Evolutionary conservation across 2,113 vertebrate genomes (phyloP).

Genomic region (Ovis aries): DNA sequence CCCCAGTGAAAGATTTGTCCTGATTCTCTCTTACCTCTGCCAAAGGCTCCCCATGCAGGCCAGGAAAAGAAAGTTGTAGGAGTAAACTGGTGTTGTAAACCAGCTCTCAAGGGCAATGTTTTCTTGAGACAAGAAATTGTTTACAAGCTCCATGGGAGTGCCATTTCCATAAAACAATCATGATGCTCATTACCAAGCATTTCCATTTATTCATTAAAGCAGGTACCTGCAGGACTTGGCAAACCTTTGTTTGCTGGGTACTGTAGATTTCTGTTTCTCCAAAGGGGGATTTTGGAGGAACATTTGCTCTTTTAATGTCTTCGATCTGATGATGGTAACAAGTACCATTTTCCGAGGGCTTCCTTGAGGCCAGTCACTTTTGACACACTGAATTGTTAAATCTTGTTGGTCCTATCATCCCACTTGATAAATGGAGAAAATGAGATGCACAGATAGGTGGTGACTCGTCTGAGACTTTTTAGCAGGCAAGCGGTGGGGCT

Average conservation of each 20-base stretch:
- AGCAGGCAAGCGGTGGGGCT: neutral
- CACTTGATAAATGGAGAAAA: neutral
- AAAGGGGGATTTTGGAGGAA: neutral
- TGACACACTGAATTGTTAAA: neutral
- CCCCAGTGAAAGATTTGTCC: neutral
- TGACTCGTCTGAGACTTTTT: neutral
- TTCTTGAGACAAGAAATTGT: conserved; percentile 68
- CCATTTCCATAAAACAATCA: conserved; percentile 72
- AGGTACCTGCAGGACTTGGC: conserved; percentile 60
- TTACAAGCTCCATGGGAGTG: conserved; percentile 54
- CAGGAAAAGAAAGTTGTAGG: conserved; percentile 33
- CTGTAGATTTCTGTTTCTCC: neutral
- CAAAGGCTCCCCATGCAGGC: neutral
- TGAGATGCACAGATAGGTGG: rapidly evolving
- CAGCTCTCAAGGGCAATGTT: conserved; percentile 64
- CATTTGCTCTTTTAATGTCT: neutral
- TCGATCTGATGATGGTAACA: neutral
- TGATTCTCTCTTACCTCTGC: neutral
- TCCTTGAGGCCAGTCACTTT: neutral
- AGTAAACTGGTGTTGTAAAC: conserved; percentile 60
- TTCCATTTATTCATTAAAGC: conserved; percentile 63
- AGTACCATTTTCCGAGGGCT: neutral
- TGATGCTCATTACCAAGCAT: conserved; percentile 42
- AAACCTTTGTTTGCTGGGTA: neutral
- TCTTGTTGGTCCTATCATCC: neutral